Percentiles rank a stretch among this genome's conserved stretches.
phyloP scores from a whole-genome alignment of 2,888 invertebrate species.

The Drosophila kuntzei region DNA sequence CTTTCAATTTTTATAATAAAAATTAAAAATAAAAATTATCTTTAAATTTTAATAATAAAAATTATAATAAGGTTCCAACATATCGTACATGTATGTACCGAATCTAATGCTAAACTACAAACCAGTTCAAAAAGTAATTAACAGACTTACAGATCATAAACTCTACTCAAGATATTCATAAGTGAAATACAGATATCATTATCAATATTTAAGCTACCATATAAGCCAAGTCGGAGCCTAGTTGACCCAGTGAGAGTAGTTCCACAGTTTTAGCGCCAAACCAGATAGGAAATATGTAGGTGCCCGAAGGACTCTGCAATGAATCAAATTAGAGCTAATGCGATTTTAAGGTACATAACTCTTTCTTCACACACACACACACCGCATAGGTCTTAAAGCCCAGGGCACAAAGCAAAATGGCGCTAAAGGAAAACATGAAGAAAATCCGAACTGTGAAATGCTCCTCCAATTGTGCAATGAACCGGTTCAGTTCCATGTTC shows the following conservation, averaged over 20 bases:
- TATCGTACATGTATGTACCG: no score
- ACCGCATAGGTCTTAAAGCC: slow-evolving; percentile 77
- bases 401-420: slow-evolving; percentile 71
- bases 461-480: slow-evolving; percentile 64
- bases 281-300: slow-evolving; percentile 68
- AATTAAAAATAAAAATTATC: no score
- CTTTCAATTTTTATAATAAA: no score
- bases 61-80: no score
- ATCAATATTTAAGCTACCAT: slow-evolving; percentile 50
- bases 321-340: not conserved
- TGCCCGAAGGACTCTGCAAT: slow-evolving; percentile 71
- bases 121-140: no score
- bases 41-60: no score
- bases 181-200: not conserved
- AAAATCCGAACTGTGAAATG: slow-evolving; percentile 77
- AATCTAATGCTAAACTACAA: no score
- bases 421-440: slow-evolving; percentile 73
- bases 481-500: slow-evolving; percentile 67
- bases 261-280: slow-evolving; percentile 71
- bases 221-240: slow-evolving; percentile 69
- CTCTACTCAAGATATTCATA: not conserved
- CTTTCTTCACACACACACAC: slow-evolving; percentile 17
- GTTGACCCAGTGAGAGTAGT: slow-evolving; percentile 63
- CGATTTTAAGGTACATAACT: not conserved
- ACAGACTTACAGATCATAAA: not conserved